Evolutionary conservation across 1,140 invertebrate genomes (phyloP), one percentile per base, ranked within the genome.

Genomic region (Drosophila ironensis): DNA sequence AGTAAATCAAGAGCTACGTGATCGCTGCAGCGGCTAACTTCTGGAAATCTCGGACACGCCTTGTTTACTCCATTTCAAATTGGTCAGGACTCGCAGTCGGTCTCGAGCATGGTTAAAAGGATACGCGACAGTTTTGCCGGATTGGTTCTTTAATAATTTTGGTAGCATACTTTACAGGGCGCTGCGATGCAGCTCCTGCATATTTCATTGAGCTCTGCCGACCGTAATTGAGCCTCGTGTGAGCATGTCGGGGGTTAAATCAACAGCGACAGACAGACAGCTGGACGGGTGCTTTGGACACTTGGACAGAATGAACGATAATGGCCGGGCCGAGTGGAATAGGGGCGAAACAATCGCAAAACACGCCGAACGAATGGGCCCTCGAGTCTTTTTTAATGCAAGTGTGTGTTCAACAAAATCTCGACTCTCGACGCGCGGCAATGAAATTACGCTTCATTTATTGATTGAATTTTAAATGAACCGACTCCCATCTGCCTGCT

Each of bases 391-490:
- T 59, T 76, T 48, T 59, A 20, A 47, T 60, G 20, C 14, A n/a
- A 27, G 17, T 45, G 33, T 51, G 44, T 56, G n/a, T 50, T 40
- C 37, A 68, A 59, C 56, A 57, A 63, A 63, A 70, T 71, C 67
- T 70, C 40, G 67, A 24, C 60, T 69, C 54, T 68, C 35, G 53
- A 38, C 61, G 71, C 54, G 27, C 52, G 52, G 51, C 69, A 76
- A 68, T 71, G 47, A 75, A 70, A 59, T 80, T 82, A 72, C 71
- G 71, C 71, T 78, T 86, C 60, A 86, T 78, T 80, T 86, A 86
- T 86, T 84, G 80, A 86, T 86, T 86, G 80, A 72, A 86, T 86
- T 86, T 63, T 40, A 68, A 86, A 86, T 78, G 74, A 86, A 54
- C 30, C 17, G 17, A 48, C 41, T 61, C 19, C 40, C 27, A 19